Evolutionary conservation across 37 sponge, comb jelly and placozoan species (phyloP).

Genomic region (Crambe crambe): DNA sequence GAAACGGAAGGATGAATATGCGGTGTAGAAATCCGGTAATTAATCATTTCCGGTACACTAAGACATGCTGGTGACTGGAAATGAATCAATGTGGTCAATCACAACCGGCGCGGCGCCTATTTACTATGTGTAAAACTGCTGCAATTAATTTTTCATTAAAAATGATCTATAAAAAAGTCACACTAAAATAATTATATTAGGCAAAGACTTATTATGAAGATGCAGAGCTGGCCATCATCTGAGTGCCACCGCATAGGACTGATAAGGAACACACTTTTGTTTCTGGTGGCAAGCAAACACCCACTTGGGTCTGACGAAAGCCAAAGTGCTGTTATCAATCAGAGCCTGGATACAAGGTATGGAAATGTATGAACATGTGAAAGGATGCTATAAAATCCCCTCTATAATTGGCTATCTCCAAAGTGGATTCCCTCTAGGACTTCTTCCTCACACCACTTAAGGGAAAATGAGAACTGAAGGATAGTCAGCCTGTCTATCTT

Average conservation of each 20-base stretch:
- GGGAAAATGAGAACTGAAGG: no score
- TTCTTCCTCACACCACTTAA: no score
- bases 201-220: background rate
- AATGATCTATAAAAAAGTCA: background rate
- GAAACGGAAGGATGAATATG: no score
- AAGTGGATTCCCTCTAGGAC: no score
- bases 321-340: slow-evolving; percentile 68
- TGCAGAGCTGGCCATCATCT: background rate
- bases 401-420: background rate
- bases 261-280: slow-evolving; percentile 57
- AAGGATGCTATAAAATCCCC: background rate
- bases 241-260: slow-evolving; percentile 50
- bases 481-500: no score
- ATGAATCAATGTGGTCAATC: no score
- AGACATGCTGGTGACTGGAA: no score
- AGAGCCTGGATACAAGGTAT: slow-evolving; percentile 52
- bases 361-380: background rate
- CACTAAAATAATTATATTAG: background rate
- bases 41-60: no score
- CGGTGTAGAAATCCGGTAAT: no score
- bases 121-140: no score
- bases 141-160: background rate
- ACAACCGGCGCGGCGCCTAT: no score
- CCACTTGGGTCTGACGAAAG: slow-evolving; percentile 85
- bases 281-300: slow-evolving; percentile 81